Evolutionary conservation across 2,113 vertebrate species (phyloP), one percentile per base, ranked within the genome.

Genomic region (Romanogobio albipinnatus): DNA sequence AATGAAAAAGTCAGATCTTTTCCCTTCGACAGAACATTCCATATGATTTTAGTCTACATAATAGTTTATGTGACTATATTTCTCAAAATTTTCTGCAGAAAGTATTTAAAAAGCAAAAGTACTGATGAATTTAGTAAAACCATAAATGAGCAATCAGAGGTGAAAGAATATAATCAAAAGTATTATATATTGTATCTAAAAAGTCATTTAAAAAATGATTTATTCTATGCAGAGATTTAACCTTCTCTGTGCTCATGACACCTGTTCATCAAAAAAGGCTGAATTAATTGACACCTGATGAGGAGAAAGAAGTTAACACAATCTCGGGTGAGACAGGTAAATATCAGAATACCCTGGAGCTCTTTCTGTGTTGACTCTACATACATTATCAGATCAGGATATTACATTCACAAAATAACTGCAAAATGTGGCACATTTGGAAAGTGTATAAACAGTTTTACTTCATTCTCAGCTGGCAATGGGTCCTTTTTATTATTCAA

Each of bases 281-380:
- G 56, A 61, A 81, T 87, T 83, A 80, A 87, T 86, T 84, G 76
- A 87, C 87, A 89, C 87, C 78, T 78, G 83, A 74, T 77, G 78
- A 81, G 66, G 4, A 49, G 53, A 43, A 29, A 43, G 22, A 64
- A 70, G 64, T 85, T 79, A 70, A 85, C 61, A 58, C 84, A 15
- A 45, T 76, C 84, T 79, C 84, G 79, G 51, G 62, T 49, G 33
- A 68, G 64, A 45, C 61, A 79, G 68, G 64, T 71, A 85, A 79
- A 85, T 79, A 85, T 85, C 83, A 71, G 76, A 47, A 47, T 59
- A 36, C 84, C 64, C 77, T 56, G 2, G 39, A 79, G 76, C 62
- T 66, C 9, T 29, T 66, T 85, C 83, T 45, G 62, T 71, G 64
- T 51, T 26, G 56, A 24, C 76, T 85, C 62, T 78, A 64, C 76